Evolutionary conservation across 1,140 invertebrate genomes (phyloP), one percentile per base, ranked within the genome.

Genomic region (Rhynchophorus ferrugineus): DNA sequence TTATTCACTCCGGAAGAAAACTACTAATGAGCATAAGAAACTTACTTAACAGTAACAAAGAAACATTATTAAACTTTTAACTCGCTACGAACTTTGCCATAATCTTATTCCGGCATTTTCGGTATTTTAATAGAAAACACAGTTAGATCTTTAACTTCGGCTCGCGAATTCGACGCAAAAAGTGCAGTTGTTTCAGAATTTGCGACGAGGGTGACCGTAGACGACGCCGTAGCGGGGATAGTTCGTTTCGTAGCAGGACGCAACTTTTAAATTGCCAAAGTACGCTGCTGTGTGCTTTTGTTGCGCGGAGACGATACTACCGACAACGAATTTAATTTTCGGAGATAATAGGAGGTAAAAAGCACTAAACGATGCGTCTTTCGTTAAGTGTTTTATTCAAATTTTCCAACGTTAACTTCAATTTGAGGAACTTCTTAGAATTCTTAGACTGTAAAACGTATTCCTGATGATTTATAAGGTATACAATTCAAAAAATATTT

Each of bases 321-420:
- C n/a, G n/a, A n/a, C n/a, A n/a, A n/a, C n/a, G n/a, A n/a, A n/a
- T n/a, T n/a, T 47, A 35, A 13, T 36, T 29, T 13, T 6, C 33
- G 22, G 44, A 16, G 33, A 47, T 47, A 36, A 47, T 37, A n/a
- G 33, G 34, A 37, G 33, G 42, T 36, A 39, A 48, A 48, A 39
- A 33, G 38, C 35, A 37, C 36, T 48, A 38, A 48, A 48, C 46
- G 36, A n/a, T n/a, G n/a, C n/a, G n/a, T n/a, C n/a, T n/a, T n/a
- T n/a, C n/a, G n/a, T n/a, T n/a, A n/a, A n/a, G n/a, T n/a, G n/a
- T n/a, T n/a, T n/a, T n/a, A n/a, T n/a, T n/a, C n/a, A n/a, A n/a
- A n/a, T n/a, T n/a, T n/a, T n/a, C n/a, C n/a, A n/a, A n/a, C n/a
- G n/a, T n/a, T n/a, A n/a, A n/a, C n/a, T n/a, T n/a, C n/a, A n/a